These are phyloP conservation scores for Cydia amplana DNA, from an alignment of 1,140 invertebrate genomes.

Conservation along the genomic window DNA sequence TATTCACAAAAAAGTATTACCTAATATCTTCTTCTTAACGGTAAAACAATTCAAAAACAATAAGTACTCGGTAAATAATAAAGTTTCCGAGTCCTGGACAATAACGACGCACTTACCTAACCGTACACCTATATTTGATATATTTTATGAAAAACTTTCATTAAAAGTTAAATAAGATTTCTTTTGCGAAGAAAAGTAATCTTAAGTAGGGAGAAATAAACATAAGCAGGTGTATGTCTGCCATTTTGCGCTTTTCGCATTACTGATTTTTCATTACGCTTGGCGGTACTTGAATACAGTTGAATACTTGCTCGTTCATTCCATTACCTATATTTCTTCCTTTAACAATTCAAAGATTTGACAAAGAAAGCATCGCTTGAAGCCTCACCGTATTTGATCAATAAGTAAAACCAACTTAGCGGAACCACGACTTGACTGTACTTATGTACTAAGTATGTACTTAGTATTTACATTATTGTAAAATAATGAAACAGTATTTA, in stretches of 20 bases:
- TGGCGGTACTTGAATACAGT: conserved; percentile 17
- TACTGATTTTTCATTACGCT: conserved; percentile 24
- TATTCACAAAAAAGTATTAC: too few relatives aligned
- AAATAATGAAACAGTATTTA: too few relatives aligned
- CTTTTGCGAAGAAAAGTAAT: conserved; percentile 31
- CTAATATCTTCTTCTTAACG: not conserved
- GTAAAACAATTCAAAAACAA: not conserved
- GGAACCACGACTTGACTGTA: too few relatives aligned
- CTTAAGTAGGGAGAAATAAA: conserved; percentile 16
- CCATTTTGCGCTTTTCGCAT: conserved; percentile 8
- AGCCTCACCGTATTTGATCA: not conserved
- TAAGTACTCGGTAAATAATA: not conserved
- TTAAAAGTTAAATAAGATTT: conserved; percentile 28
- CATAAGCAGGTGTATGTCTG: not conserved
- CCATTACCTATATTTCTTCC: not conserved
- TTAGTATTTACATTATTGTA: too few relatives aligned
- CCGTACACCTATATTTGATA: too few relatives aligned
- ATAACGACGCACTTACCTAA: not conserved
- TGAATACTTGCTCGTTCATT: conserved; percentile 7
- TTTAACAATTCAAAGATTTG: not conserved
- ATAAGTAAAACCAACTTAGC: not conserved
- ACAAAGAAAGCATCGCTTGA: not conserved
- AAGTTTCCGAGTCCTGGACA: not conserved
- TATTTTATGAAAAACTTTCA: conserved; percentile 11
- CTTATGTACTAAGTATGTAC: too few relatives aligned